phyloP scores from a whole-genome alignment of 2,888 invertebrate species.

The Malachius bipustulatus region DNA sequence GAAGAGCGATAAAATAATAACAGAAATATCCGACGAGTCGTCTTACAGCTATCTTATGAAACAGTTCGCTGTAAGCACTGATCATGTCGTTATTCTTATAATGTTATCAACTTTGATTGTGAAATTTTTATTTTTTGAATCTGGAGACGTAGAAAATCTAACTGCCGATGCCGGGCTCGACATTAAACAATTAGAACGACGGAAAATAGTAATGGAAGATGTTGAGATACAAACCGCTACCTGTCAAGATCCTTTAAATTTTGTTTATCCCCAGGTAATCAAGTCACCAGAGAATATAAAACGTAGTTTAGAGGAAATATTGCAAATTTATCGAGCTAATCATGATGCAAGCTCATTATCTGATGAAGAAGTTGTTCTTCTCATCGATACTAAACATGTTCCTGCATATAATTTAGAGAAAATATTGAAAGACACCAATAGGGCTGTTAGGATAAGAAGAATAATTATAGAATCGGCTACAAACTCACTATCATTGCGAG shows the following conservation, averaged over 20 bases:
- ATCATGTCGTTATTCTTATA: constrained; percentile 79
- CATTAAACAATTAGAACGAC: not conserved
- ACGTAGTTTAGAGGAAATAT: constrained; percentile 49
- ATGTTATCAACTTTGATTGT: constrained; percentile 71
- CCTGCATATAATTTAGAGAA: constrained; percentile 78
- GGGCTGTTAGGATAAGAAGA: constrained; percentile 75
- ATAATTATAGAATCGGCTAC: constrained; percentile 47
- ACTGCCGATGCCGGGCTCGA: not conserved
- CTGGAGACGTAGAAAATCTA: constrained; percentile 17
- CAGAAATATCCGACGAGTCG: constrained; percentile 22
- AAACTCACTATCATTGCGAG: constrained; percentile 42
- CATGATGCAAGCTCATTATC: constrained; percentile 55
- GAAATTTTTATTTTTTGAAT: constrained; percentile 82
- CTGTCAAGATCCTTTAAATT: constrained; percentile 11
- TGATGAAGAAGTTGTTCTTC: constrained; percentile 69
- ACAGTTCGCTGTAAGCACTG: constrained; percentile 54
- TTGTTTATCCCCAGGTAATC: not conserved
- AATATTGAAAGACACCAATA: constrained; percentile 61
- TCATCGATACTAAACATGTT: constrained; percentile 71
- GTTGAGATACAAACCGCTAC: constrained; percentile 26
- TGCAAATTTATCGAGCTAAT: constrained; percentile 56
- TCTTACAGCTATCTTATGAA: constrained; percentile 29
- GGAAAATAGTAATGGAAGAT: constrained; percentile 19
- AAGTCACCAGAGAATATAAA: constrained; percentile 6
- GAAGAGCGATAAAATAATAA: constrained; percentile 14